Evolutionary conservation across 2,113 vertebrate genomes (phyloP).

Genomic region (Sander lucioperca): DNA sequence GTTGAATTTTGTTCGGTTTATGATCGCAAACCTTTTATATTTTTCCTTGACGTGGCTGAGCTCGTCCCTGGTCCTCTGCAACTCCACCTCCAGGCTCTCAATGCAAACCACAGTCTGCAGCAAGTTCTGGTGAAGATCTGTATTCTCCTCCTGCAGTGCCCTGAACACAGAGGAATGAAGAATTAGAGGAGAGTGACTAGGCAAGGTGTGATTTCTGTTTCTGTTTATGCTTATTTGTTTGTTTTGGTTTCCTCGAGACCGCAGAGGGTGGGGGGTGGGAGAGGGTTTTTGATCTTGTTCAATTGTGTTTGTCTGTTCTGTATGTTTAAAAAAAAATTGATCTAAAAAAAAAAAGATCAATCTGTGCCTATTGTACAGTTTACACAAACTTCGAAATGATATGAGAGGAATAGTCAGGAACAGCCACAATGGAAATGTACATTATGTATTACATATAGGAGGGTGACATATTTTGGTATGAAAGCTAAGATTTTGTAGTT

Average conservation of each 20-base stretch:
- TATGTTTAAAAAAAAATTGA: too few species aligned
- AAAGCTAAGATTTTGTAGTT: background rate
- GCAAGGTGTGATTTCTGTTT: too few species aligned
- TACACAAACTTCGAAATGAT: background rate
- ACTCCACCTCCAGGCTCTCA: slow-evolving; percentile 81
- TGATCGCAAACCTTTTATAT: slow-evolving; percentile 77
- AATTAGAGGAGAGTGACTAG: too few species aligned
- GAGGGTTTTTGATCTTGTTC: too few species aligned
- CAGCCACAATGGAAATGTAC: background rate
- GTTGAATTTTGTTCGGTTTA: background rate
- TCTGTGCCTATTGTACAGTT: background rate
- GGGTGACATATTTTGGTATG: background rate
- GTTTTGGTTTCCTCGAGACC: too few species aligned
- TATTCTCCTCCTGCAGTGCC: slow-evolving; percentile 80
- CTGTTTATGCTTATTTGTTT: too few species aligned
- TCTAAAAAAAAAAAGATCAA: background rate
- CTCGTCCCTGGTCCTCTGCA: slow-evolving; percentile 81
- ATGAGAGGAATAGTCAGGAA: background rate
- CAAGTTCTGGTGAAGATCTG: slow-evolving; percentile 83
- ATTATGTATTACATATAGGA: background rate
- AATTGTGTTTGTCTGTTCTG: too few species aligned
- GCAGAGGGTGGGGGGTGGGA: too few species aligned
- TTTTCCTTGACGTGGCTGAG: slow-evolving; percentile 80
- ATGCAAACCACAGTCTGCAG: slow-evolving; percentile 82
- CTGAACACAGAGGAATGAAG: slow-evolving; percentile 66